Base-by-base conservation (phyloP, 2,797 vertebrate genomes). In the Morelia viridis region DNA sequence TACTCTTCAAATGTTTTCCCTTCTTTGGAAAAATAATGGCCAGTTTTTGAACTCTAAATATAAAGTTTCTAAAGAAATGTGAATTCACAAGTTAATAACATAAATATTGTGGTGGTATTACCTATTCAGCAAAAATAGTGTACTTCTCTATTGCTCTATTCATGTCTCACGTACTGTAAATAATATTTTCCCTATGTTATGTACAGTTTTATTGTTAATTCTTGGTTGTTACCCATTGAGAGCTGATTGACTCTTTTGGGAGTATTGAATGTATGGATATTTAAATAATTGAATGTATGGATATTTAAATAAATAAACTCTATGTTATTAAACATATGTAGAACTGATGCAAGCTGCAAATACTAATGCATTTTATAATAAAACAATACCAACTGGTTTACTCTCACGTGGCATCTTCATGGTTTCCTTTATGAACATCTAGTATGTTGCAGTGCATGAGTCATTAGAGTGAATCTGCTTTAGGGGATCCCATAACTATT, bases 401-500 rank as follows among this genome's bases (percentile, higher is more conserved):
- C 11, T 83, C 22, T 92, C 50, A 90, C 26, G 19, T 84, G 68
- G 65, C 60, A 90, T 92, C 58, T 92, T 90, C 60, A 53, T 89
- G 62, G 22, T 76, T 53, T 92, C 56, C 64, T 90, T 87, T 88
- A 90, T 84, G 85, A 92, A 88, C 68, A 90, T 65, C 89, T 76
- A 31, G 2, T 92, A 50, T 50, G 65, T 46, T 87, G 46, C n/a
- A 87, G 31, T 64, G 17, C 85, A 84, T 57, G 31, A 65, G n/a
- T 85, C 50, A 28, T 41, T 90, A 87, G 58, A 84, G 84, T 87
- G 90, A 87, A 87, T 13, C 26, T 68, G 26, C 31, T 12, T 89
- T 90, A 65, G 28, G 60, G 83, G 26, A 35, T 64, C 57, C 35
- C 15, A 46, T 64, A 90, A 57, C 24, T 31, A 83, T 24, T 57